Evolutionary conservation across 2,888 invertebrate species (phyloP).

Genomic region (Drosophila stalkeri): DNA sequence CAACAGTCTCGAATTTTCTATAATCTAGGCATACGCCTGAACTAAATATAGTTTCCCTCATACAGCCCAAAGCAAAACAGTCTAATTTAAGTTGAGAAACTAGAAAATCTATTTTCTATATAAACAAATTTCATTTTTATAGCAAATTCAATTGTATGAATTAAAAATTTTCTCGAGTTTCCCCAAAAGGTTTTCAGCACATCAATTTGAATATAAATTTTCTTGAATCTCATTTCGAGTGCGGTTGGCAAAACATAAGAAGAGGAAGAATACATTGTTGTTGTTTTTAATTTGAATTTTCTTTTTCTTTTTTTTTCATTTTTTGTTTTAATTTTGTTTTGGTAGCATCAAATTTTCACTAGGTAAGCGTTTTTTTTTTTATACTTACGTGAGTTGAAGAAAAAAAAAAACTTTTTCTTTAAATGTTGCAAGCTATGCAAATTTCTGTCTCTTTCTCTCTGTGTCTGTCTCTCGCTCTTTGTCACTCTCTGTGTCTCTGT

Average conservation of each 20-base stretch:
- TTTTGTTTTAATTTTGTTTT: conserved; percentile 38
- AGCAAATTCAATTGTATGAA: neutral
- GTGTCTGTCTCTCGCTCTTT: conserved; percentile 16
- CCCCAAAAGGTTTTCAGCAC: neutral
- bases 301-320: neutral
- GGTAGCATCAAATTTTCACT: conserved; percentile 67
- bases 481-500: conserved; percentile 10
- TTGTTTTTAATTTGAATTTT: conserved; percentile 7
- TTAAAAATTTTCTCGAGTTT: neutral
- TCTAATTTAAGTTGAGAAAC: neutral
- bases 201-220: neutral
- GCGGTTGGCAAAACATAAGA: conserved; percentile 2
- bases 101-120: neutral
- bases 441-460: conserved; percentile 15
- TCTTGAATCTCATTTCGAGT: conserved; percentile 7
- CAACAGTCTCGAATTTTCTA: neutral
- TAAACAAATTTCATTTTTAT: neutral
- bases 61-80: neutral
- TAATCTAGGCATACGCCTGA: neutral
- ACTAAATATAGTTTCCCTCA: neutral
- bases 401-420: conserved; percentile 20
- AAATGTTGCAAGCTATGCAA: conserved; percentile 31
- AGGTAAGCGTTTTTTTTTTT: conserved; percentile 46
- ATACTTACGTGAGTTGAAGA: conserved; percentile 63
- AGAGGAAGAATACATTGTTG: conserved; percentile 13